phyloP scores from a whole-genome alignment of 2,113 vertebrate species.

The Poeciliopsis retropinna region DNA sequence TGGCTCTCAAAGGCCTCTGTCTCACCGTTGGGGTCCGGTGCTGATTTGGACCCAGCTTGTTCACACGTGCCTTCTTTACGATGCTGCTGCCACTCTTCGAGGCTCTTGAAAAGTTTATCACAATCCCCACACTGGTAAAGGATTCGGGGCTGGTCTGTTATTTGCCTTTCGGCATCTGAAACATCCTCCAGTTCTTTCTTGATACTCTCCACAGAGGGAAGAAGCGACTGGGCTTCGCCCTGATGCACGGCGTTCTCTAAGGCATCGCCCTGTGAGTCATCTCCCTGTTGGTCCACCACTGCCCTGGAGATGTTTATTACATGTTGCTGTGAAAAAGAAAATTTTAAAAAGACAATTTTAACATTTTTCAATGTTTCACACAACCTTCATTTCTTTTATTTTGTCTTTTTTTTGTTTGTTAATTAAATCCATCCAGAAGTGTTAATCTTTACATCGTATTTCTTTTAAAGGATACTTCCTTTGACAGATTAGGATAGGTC shows the following conservation, averaged over 20 bases:
- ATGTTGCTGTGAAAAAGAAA: conserved; percentile 53
- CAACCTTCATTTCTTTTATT: background rate
- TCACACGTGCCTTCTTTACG: conserved; percentile 78
- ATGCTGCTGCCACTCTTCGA: conserved; percentile 87
- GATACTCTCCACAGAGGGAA: conserved; percentile 24
- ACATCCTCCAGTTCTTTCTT: conserved; percentile 20
- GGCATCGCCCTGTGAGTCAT: conserved; percentile 13
- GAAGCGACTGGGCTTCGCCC: conserved; percentile 61
- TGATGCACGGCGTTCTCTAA: conserved; percentile 70
- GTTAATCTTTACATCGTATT: conserved; percentile 5
- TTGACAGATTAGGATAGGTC: too few species aligned
- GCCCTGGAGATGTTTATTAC: conserved; percentile 56
- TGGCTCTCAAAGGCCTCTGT: conserved; percentile 21
- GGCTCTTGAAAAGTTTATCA: conserved; percentile 84
- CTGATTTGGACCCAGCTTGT: conserved; percentile 18
- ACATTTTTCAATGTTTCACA: conserved; percentile 6
- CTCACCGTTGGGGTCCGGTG: conserved; percentile 41
- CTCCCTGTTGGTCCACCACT: conserved; percentile 36
- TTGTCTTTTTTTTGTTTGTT: background rate
- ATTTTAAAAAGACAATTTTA: background rate
- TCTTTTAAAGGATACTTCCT: background rate
- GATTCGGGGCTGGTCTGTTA: conserved; percentile 72
- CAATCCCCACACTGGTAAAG: conserved; percentile 91
- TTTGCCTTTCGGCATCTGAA: conserved; percentile 36
- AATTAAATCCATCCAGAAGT: conserved; percentile 10